phyloP scores from a whole-genome alignment of 2,113 vertebrate species.

The Progne subis region DNA sequence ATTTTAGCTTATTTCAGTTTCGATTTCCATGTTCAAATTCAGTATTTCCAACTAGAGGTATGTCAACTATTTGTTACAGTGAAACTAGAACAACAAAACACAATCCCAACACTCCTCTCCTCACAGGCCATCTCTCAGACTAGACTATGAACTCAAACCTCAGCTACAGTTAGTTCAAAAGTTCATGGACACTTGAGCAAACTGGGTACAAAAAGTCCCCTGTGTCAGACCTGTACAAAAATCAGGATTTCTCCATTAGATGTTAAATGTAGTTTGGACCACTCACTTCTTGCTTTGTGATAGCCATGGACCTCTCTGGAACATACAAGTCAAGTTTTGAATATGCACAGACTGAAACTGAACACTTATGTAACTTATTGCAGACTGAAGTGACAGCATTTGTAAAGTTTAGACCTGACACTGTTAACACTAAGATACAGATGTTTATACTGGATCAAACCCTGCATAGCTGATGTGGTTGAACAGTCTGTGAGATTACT shows the following conservation, averaged over 20 bases:
- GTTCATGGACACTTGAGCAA: not conserved
- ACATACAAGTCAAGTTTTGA: not conserved
- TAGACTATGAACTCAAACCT: not conserved
- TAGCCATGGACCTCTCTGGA: not conserved
- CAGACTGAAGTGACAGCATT: not conserved
- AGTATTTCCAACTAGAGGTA: not conserved
- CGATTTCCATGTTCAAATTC: not conserved
- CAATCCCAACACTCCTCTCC: not conserved
- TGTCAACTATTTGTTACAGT: conserved; percentile 5
- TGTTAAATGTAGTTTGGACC: not conserved
- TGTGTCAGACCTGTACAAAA: not conserved
- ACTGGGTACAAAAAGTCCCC: not conserved
- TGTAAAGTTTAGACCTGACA: not conserved
- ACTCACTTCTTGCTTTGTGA: not conserved
- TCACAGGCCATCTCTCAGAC: not conserved
- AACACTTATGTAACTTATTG: fast-evolving
- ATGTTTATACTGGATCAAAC: not conserved
- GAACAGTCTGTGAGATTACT: not conserved
- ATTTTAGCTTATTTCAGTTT: not conserved
- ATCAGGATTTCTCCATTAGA: not conserved
- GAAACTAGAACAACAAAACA: conserved; percentile 25
- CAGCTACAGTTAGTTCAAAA: not conserved
- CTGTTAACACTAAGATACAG: not conserved
- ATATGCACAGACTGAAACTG: not conserved
- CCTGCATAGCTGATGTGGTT: not conserved